These are phyloP conservation scores for Muscidifurax raptorellus DNA, from an alignment of 1,140 invertebrate species.

Conservation along the genomic window DNA sequence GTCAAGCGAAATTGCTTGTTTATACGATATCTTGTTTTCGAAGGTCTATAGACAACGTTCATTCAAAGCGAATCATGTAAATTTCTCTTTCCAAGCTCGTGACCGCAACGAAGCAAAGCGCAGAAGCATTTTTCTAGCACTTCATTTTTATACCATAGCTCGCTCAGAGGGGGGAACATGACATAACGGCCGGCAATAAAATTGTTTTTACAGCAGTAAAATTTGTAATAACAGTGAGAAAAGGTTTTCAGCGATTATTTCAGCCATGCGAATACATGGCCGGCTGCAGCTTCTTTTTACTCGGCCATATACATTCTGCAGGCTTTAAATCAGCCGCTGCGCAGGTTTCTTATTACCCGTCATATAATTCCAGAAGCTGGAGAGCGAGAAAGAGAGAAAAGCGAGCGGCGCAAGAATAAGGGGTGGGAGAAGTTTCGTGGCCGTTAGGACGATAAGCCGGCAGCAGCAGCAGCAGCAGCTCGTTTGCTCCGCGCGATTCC, in stretches of 20 bases:
- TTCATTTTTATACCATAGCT: not conserved
- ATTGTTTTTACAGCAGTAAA: constrained; percentile 36
- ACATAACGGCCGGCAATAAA: constrained; percentile 15
- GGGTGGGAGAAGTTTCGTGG: not conserved
- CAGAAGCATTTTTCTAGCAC: not conserved
- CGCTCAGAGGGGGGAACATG: not conserved
- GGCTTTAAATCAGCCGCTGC: constrained; percentile 37
- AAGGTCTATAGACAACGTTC: too few species aligned
- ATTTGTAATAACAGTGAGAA: constrained; percentile 40
- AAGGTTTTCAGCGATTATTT: constrained; percentile 33
- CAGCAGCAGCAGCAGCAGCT: not conserved
- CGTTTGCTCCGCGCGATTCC: constrained; percentile 45
- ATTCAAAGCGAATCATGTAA: too few species aligned
- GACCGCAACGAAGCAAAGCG: not conserved
- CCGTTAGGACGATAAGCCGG: constrained; percentile 16
- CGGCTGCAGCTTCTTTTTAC: not conserved
- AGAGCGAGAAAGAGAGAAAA: not conserved
- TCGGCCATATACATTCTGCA: constrained; percentile 11
- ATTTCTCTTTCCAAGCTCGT: not conserved
- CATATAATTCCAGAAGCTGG: constrained; percentile 48
- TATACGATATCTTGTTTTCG: too few species aligned
- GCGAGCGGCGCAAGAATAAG: not conserved
- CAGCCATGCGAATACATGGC: not conserved
- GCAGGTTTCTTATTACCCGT: constrained; percentile 49
- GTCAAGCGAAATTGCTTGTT: too few species aligned